phyloP scores from a whole-genome alignment of 37 sponge, comb jelly and placozoan genomes.

The Amphimedon queenslandica region DNA sequence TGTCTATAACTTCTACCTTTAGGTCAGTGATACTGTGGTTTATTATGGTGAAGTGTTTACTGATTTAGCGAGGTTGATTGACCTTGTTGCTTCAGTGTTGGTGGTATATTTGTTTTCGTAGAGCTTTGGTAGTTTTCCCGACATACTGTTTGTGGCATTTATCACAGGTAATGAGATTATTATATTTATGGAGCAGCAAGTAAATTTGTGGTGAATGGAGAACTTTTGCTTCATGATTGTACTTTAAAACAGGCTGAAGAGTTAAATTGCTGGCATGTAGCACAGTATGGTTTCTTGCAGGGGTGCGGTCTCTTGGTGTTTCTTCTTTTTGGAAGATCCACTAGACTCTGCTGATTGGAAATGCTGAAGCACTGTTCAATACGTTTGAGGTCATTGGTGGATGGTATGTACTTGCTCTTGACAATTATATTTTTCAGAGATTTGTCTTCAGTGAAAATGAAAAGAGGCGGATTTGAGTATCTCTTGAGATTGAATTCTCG shows the following conservation, averaged over 20 bases:
- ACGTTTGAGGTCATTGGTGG: not conserved
- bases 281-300: slow-evolving; percentile 10
- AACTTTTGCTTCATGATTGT: slow-evolving; percentile 1
- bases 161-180: slow-evolving; percentile 31
- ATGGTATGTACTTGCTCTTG: not conserved
- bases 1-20: not conserved
- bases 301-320: no score
- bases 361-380: no score
- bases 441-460: slow-evolving; percentile 2
- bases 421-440: not conserved
- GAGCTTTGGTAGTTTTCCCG: slow-evolving; percentile 14
- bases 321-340: no score
- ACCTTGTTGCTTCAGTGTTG: not conserved
- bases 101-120: slow-evolving; percentile 7
- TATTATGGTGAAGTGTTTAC: not conserved
- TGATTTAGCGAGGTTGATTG: not conserved
- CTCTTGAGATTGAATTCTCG: no score
- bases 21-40: not conserved
- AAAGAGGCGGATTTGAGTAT: no score
- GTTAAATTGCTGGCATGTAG: slow-evolving; percentile 19
- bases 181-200: slow-evolving; percentile 18
- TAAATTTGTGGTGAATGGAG: slow-evolving; percentile 4
- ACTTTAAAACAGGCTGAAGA: not conserved
- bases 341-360: no score
- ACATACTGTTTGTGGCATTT: slow-evolving; percentile 42